These are phyloP conservation scores for Peromyscus leucopus DNA, from an alignment of 2,113 vertebrate species.

Conservation along the genomic window DNA sequence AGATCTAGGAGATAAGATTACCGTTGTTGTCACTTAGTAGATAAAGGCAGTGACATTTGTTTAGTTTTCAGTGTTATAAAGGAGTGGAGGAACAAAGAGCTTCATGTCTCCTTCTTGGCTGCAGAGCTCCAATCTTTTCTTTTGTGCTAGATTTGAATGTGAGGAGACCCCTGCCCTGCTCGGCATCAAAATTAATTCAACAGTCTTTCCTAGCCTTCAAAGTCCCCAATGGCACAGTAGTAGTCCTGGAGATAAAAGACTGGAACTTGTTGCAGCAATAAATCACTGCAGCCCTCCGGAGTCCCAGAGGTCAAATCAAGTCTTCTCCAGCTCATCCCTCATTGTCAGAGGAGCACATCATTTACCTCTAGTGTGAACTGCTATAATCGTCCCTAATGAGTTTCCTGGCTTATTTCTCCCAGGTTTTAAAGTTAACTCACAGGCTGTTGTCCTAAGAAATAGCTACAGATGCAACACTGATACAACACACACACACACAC, in stretches of 20 bases:
- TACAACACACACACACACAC: not conserved
- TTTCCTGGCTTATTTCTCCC: conserved; percentile 52
- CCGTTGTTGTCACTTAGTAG: not conserved
- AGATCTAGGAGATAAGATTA: not conserved
- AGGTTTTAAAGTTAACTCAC: conserved; percentile 18
- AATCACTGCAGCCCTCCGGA: conserved; percentile 34
- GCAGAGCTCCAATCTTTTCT: not conserved
- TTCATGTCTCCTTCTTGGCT: not conserved
- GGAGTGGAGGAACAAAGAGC: not conserved
- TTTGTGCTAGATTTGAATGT: not conserved
- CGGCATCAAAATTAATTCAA: not conserved
- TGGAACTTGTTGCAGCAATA: conserved; percentile 14
- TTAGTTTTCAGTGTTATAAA: not conserved
- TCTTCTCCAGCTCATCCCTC: conserved; percentile 20
- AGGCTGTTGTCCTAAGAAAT: not conserved
- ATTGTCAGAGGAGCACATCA: conserved; percentile 26
- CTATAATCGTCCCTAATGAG: conserved; percentile 58
- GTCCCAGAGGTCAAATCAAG: conserved; percentile 14
- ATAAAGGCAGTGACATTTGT: not conserved
- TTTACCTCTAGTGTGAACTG: conserved; percentile 49
- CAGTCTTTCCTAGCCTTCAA: not conserved
- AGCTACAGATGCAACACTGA: not conserved
- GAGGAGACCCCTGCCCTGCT: not conserved
- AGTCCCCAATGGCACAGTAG: not conserved
- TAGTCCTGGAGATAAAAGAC: not conserved